Conservation (phyloP, 2,888 invertebrate genomes). For the Nyleta sp. region DNA sequence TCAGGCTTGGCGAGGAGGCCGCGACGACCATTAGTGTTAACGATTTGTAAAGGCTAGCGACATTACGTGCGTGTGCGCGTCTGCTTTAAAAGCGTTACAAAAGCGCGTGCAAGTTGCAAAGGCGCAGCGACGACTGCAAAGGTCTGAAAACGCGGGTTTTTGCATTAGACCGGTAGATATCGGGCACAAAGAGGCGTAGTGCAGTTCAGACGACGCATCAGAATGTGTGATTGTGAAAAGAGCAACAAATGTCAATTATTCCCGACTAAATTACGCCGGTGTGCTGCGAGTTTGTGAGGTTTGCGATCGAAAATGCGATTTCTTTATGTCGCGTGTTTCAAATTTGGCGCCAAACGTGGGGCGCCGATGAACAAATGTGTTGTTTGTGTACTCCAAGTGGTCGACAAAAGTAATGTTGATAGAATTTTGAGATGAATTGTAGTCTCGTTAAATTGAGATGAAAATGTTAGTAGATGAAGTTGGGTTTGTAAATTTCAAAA, state of each 20-base stretch:
- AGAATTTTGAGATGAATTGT: too few relatives aligned
- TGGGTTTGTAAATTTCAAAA: too few relatives aligned
- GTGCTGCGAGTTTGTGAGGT: conserved; percentile 4
- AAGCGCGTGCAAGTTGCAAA: conserved; percentile 49
- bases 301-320: too few relatives aligned
- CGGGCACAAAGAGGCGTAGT: conserved; percentile 40
- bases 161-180: conserved; percentile 38
- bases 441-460: too few relatives aligned
- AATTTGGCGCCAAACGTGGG: too few relatives aligned
- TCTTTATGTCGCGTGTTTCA: too few relatives aligned
- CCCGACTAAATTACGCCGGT: conserved; percentile 24
- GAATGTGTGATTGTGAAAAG: neutral
- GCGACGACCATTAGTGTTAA: conserved; percentile 56
- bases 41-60: conserved; percentile 46
- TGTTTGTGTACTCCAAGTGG: too few relatives aligned
- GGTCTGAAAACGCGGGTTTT: conserved; percentile 23
- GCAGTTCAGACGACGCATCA: conserved; percentile 28
- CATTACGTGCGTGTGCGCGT: conserved; percentile 29
- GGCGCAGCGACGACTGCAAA: conserved; percentile 28
- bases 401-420: too few relatives aligned
- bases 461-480: too few relatives aligned
- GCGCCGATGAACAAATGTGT: too few relatives aligned
- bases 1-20: conserved; percentile 30
- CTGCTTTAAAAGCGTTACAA: conserved; percentile 46
- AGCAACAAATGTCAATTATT: conserved; percentile 41